Percentiles rank a stretch among this genome's conserved stretches.
Conservation (phyloP, 1,140 invertebrate species). For the Conopomorpha cramerella region DNA sequence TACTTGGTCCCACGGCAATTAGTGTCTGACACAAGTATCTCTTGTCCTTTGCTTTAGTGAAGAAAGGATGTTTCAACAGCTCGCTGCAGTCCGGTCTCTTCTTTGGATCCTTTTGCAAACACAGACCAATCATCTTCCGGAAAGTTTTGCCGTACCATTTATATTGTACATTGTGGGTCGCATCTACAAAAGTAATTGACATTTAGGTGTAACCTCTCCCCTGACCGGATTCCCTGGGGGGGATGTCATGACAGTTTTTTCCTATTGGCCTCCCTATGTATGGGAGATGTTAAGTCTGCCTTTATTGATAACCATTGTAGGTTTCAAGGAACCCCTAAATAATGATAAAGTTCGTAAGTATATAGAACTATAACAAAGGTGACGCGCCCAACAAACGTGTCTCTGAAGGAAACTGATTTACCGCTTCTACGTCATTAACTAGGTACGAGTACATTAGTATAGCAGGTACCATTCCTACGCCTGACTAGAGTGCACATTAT, state of each 20-base stretch:
- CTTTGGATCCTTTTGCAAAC: constrained; percentile 91
- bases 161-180: constrained; percentile 97
- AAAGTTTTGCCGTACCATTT: constrained; percentile 97
- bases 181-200: constrained; percentile 44
- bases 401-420: too few species aligned
- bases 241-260: too few species aligned
- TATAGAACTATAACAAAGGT: too few species aligned
- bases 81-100: constrained; percentile 95
- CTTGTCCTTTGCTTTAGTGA: constrained; percentile 98
- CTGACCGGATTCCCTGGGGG: too few species aligned
- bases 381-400: too few species aligned
- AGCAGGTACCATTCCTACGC: too few species aligned
- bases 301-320: background rate
- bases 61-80: constrained; percentile 97
- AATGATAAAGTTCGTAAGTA: too few species aligned
- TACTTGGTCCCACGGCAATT: constrained; percentile 83
- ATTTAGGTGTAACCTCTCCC: background rate
- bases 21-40: constrained; percentile 91
- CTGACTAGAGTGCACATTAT: too few species aligned
- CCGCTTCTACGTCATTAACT: too few species aligned
- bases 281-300: too few species aligned
- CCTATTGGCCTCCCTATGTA: background rate
- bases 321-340: background rate
- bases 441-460: too few species aligned
- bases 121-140: constrained; percentile 93